A percentile compares a stretch with the other conserved stretches of the same genome.
These are phyloP conservation scores for Drosophila koepferae DNA, from an alignment of 2,888 invertebrate genomes.

Conservation along the genomic window DNA sequence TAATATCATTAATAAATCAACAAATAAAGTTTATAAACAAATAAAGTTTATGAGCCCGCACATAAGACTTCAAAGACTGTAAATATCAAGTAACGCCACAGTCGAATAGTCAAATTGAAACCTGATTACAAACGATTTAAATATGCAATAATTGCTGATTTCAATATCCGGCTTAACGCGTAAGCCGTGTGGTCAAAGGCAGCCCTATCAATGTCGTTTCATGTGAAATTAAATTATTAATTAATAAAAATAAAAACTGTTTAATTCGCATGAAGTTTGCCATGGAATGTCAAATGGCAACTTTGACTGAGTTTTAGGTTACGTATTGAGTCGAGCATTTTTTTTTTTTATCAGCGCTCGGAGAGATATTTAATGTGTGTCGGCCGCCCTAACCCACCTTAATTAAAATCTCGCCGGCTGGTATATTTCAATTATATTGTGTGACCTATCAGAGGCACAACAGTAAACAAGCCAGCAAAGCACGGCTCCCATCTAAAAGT, in stretches of 20 bases:
- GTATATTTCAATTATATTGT: slow-evolving; percentile 71
- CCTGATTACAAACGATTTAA: slow-evolving; percentile 5
- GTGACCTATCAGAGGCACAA: slow-evolving; percentile 74
- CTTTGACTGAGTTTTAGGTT: background rate
- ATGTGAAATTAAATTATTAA: background rate
- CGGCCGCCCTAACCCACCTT: slow-evolving; percentile 27
- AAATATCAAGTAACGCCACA: background rate
- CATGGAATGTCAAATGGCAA: background rate
- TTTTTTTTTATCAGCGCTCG: background rate
- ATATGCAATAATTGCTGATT: slow-evolving; percentile 12
- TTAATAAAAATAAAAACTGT: background rate
- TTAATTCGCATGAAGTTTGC: background rate
- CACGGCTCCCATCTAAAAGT: background rate
- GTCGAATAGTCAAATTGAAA: background rate
- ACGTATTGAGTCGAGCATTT: background rate
- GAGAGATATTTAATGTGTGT: slow-evolving; percentile 8
- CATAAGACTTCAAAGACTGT: background rate
- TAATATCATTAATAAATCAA: background rate
- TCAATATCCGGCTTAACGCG: slow-evolving; percentile 3
- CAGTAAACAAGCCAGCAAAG: slow-evolving; percentile 60
- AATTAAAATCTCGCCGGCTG: slow-evolving; percentile 65
- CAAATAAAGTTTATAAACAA: background rate
- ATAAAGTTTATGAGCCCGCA: background rate
- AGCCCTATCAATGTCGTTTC: background rate
- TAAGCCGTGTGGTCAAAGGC: background rate